Evolutionary conservation across 2,797 vertebrate species (phyloP), one percentile per base, ranked within the genome.

Genomic region (Cyprinella venusta): DNA sequence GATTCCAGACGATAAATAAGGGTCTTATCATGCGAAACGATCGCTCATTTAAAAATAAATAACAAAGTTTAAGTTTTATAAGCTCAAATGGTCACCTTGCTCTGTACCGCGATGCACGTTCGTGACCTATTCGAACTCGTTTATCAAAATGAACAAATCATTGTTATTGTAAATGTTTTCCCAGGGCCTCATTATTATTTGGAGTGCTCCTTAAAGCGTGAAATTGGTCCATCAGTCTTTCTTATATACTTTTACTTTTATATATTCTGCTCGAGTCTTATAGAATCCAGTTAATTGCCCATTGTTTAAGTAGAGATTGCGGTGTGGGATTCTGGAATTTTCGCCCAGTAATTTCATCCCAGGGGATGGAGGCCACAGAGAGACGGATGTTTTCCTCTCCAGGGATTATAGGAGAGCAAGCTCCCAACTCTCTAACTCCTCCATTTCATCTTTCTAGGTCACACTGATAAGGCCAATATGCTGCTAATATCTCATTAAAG

Each of bases 401-500:
- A 91, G 91, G 89, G 91, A 91, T 91, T 91, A 92, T 91, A 90
- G 84, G 87, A 87, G 85, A 85, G 83, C 79, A 85, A 85, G 84
- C 88, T 85, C 84, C 81, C 67, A 89, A 48, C 40, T 78, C 76
- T 50, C 84, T 76, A 6, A 86, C 90, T 88, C 89, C 81, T 82
- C n/a, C 70, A 40, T 82, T 86, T 88, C 85, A 90, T 92, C 88
- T 92, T 90, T 92, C 87, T 91, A 89, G 90, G 89, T 92, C 89
- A 90, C 59, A 10, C 80, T 86, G 89, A 92, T 91, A 89, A 91
- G 82, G 88, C 88, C 86, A 89, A 85, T 90, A 86, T 84, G 82
- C 82, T 89, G 85, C 84, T 90, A 85, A 88, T 88, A 67, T 90
- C 86, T 91, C 86, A 84, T 81, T 71, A 40, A 63, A 78, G 76